A percentile compares a stretch with the other conserved stretches of the same genome.
Conservation (phyloP, 2,797 vertebrate genomes). For the Euthynnus affinis region DNA sequence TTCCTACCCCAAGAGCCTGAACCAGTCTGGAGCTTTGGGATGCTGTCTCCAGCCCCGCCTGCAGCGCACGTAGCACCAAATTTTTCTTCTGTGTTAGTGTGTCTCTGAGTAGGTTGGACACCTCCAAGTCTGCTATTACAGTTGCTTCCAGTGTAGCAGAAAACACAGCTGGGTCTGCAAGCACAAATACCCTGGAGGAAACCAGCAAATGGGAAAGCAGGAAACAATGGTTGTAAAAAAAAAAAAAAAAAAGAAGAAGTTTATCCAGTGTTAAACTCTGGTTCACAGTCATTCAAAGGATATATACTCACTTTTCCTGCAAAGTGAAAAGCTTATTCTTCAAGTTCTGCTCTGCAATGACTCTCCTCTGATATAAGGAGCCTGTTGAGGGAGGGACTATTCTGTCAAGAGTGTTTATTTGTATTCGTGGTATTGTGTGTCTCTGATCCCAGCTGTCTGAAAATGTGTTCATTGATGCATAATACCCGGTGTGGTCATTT, state of each 20-base stretch:
- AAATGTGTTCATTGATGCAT: neutral
- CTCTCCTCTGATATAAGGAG: conserved; percentile 84
- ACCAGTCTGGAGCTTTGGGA: conserved; percentile 73
- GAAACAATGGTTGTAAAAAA: neutral
- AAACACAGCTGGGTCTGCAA: conserved; percentile 89
- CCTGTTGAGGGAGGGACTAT: conserved; percentile 66
- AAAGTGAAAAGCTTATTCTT: conserved; percentile 76
- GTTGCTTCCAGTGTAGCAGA: conserved; percentile 85
- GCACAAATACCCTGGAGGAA: conserved; percentile 88
- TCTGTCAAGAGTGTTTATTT: conserved; percentile 2
- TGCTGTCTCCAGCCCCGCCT: conserved; percentile 79
- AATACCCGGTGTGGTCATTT: conserved; percentile 86
- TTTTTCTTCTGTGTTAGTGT: conserved; percentile 44
- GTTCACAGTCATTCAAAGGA: neutral
- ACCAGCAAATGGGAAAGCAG: neutral
- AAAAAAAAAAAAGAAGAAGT: neutral
- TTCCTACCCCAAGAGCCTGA: conserved; percentile 84
- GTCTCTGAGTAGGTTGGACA: conserved; percentile 73
- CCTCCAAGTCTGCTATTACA: conserved; percentile 81
- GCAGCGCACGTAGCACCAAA: conserved; percentile 84
- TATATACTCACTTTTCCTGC: conserved; percentile 86
- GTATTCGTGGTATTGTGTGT: neutral
- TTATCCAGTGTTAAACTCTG: neutral
- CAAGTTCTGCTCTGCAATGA: conserved; percentile 87
- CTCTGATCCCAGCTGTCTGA: conserved; percentile 1